Conservation (phyloP, 2,888 invertebrate genomes). For the Dolichopus griseipennis region DNA sequence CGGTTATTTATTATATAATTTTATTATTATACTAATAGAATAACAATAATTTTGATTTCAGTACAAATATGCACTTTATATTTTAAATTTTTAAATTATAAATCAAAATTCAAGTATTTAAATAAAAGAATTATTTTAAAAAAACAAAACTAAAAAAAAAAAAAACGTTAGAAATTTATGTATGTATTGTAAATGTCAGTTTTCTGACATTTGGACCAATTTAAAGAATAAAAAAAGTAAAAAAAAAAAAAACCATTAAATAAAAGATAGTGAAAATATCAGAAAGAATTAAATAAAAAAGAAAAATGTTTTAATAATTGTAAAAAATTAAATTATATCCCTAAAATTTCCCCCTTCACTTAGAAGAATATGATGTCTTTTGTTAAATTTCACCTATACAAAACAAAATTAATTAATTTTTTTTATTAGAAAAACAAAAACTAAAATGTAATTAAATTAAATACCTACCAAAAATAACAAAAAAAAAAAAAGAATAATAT, state of each 20-base stretch:
- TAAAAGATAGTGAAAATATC: neutral
- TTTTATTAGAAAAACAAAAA: too few relatives aligned
- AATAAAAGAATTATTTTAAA: too few relatives aligned
- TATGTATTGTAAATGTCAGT: neutral
- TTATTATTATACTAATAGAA: too few relatives aligned
- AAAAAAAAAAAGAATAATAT: neutral
- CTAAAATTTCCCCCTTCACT: too few relatives aligned
- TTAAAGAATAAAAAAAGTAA: neutral
- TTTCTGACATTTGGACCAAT: conserved; percentile 6
- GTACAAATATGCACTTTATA: neutral
- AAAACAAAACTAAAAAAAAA: too few relatives aligned
- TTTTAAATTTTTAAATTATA: too few relatives aligned
- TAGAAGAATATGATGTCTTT: too few relatives aligned
- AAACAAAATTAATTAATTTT: neutral
- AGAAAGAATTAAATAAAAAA: neutral
- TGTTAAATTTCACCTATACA: neutral
- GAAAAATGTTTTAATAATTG: neutral
- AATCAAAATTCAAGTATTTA: too few relatives aligned
- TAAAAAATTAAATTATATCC: neutral
- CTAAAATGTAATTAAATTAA: too few relatives aligned
- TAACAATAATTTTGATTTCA: too few relatives aligned
- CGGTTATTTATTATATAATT: too few relatives aligned
- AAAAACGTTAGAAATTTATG: neutral
- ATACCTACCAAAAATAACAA: too few relatives aligned
- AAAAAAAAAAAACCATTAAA: neutral